Evolutionary conservation across 2,113 vertebrate genomes (phyloP), one percentile per base, ranked within the genome.

Genomic region (Bos indicus): DNA sequence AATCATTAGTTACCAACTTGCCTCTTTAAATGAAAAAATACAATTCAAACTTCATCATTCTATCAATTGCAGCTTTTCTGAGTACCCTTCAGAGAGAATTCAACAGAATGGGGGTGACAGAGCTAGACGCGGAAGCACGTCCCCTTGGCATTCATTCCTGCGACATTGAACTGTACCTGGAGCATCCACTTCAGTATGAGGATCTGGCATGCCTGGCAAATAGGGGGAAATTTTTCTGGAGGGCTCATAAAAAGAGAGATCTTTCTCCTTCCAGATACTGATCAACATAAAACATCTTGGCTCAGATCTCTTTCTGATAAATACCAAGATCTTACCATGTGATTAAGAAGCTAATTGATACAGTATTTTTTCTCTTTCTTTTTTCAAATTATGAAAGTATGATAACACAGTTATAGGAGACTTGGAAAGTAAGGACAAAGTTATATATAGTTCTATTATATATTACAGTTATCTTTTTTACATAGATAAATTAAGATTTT

Each of bases 41-140:
- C n/a, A 57, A 86, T 46, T 30, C 96, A 95, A 98, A 97, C 91
- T 96, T 84, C 88, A 98, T 97, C 96, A 98, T 88, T 92, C 90
- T 97, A 97, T 97, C 90, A 95, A 16, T 52, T 95, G 36, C 13
- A 14, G n/a, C 88, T 98, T 96, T 93, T 88, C 93, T 89, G 98
- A 98, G 64, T 78, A 95, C 54, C 28, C 74, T 52, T 96, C 82
- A 88, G n/a, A 93, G 28, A 96, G 96, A 96, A 97, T 80, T 95
- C 62, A 96, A 83, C 97, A 81, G n/a, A 16, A 15, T 17, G 25
- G 26, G 51, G 19, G 28, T 84, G 15, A 52, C 17, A 1, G 36
- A 81, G 52, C 11, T 2, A 74, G n/a, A 81, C 14, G 5, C 80
- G 62, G 57, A 95, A 82, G 40, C 10, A 1, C 80, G 71, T 84